Evolutionary conservation across 2,797 vertebrate species (phyloP).

Genomic region (Schizopygopsis malacanthus): DNA sequence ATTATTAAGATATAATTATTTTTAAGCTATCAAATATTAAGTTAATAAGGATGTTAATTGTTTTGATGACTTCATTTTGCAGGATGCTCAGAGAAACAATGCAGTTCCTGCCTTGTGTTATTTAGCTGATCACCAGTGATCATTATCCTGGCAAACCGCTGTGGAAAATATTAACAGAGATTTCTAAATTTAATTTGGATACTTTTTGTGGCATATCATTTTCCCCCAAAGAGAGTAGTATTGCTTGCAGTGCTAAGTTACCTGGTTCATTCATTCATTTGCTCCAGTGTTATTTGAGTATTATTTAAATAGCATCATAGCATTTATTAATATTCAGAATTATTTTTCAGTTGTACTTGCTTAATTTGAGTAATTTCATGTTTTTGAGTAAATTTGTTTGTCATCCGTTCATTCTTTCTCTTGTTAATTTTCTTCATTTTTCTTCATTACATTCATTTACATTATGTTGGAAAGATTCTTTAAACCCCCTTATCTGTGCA

Average conservation of each 20-base stretch:
- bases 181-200: background rate
- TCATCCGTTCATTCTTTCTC: background rate
- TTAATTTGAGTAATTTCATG: background rate
- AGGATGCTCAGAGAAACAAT: slow-evolving; percentile 6
- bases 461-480: background rate
- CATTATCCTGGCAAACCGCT: background rate
- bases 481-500: background rate
- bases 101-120: slow-evolving; percentile 24
- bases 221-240: background rate
- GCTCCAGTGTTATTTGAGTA: background rate
- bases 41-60: background rate
- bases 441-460: background rate
- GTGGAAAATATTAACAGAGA: background rate
- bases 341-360: background rate
- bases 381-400: background rate
- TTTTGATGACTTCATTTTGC: slow-evolving; percentile 1
- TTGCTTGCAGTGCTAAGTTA: background rate
- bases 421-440: background rate
- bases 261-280: background rate
- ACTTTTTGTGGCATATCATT: background rate
- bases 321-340: background rate
- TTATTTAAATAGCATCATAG: background rate
- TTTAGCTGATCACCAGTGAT: slow-evolving; percentile 10
- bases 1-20: too few relatives aligned
- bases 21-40: background rate